A percentile compares a stretch with the other conserved stretches of the same genome.
phyloP scores from a whole-genome alignment of 2,113 vertebrate species.

The Pygoscelis antarcticus region DNA sequence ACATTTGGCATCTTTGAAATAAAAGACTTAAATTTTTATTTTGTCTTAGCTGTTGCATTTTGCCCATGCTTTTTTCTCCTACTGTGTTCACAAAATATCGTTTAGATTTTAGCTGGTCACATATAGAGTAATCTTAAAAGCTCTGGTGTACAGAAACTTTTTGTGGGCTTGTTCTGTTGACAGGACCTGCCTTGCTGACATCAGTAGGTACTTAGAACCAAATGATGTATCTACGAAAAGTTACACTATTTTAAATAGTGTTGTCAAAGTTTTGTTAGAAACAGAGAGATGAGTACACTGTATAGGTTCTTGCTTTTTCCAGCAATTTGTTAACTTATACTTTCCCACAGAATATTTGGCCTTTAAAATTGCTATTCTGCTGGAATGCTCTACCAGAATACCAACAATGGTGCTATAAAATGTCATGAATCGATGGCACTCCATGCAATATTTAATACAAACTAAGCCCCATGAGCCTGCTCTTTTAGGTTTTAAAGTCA shows the following conservation, averaged over 20 bases:
- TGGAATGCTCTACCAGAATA: neutral
- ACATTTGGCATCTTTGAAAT: neutral
- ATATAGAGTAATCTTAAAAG: neutral
- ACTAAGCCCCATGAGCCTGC: neutral
- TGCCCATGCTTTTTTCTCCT: neutral
- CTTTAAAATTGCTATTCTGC: neutral
- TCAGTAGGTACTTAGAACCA: neutral
- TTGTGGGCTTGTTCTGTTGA: neutral
- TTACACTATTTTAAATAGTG: neutral
- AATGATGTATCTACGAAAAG: neutral
- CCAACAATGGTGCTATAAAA: neutral
- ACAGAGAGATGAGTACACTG: neutral
- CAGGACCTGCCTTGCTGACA: neutral
- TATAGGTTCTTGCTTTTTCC: neutral
- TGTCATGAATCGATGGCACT: neutral
- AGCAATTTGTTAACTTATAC: neutral
- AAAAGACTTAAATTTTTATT: neutral
- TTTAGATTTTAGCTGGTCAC: neutral
- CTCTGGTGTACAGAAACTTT: neutral
- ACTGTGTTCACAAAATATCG: neutral
- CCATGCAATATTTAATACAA: neutral
- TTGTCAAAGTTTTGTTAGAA: neutral
- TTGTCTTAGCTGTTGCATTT: neutral
- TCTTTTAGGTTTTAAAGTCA: neutral
- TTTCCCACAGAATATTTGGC: neutral